phyloP scores from a whole-genome alignment of 2,797 vertebrate genomes.

The Hippoglossus hippoglossus region DNA sequence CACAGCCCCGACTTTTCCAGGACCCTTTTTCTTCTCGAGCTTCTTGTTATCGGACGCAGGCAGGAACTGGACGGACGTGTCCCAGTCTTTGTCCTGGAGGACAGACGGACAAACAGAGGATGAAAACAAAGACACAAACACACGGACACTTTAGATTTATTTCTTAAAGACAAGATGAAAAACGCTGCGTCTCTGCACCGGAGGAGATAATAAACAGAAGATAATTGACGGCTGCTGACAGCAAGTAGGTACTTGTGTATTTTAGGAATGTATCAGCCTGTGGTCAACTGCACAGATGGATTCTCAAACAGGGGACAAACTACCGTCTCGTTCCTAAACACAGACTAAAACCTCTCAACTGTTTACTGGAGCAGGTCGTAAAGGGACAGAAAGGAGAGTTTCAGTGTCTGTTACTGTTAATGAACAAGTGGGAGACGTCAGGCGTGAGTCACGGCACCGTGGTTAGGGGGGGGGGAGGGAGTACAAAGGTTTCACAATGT shows the following conservation, averaged over 20 bases:
- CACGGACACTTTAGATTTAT: background rate
- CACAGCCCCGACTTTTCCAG: constrained; percentile 77
- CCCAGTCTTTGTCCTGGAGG: constrained; percentile 83
- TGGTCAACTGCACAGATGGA: background rate
- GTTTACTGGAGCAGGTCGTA: background rate
- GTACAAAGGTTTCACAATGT: constrained; percentile 70
- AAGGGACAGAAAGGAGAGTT: background rate
- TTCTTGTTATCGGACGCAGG: constrained; percentile 89
- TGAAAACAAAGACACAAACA: background rate
- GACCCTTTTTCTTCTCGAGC: constrained; percentile 88
- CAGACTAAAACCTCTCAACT: too few species aligned
- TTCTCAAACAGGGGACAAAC: background rate
- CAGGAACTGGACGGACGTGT: constrained; percentile 88
- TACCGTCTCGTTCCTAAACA: background rate
- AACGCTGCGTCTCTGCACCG: background rate
- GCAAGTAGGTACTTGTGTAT: constrained; percentile 39
- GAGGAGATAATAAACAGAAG: constrained; percentile 8
- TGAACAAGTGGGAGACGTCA: background rate
- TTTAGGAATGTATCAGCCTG: constrained; percentile 35
- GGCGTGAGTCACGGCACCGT: constrained; percentile 51
- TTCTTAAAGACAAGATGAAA: background rate
- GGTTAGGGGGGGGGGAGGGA: constrained; percentile 30
- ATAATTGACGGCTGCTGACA: constrained; percentile 15
- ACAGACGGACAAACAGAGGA: constrained; percentile 18
- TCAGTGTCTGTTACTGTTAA: background rate